Evolutionary conservation across 53 echinoderm and acorn worm species (phyloP).

Genomic region (Temnopleurus reevesii): DNA sequence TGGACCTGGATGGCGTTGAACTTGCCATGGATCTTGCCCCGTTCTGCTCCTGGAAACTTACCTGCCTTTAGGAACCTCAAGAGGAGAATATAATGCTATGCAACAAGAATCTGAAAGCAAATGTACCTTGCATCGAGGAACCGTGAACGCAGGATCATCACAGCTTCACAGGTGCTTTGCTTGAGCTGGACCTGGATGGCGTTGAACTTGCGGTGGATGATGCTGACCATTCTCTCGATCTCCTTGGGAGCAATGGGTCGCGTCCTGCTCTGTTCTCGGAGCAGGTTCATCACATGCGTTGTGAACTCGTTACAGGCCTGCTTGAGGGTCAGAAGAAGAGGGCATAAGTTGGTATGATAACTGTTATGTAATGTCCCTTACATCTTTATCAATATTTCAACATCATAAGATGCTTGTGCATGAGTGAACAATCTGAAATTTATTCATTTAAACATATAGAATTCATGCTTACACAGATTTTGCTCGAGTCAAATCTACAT

Average conservation of each 20-base stretch:
- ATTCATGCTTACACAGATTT: no score
- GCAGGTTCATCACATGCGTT: slow-evolving; percentile 99
- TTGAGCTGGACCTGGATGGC: slow-evolving; percentile 99
- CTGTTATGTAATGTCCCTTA: background rate
- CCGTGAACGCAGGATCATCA: slow-evolving; percentile 97
- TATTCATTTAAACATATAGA: no score
- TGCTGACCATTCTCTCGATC: slow-evolving; percentile 99
- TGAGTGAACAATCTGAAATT: no score
- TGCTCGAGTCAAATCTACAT: no score
- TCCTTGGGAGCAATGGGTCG: slow-evolving; percentile 99
- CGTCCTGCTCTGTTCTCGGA: slow-evolving; percentile 99
- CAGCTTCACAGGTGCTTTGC: slow-evolving; percentile 99
- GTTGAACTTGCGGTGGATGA: slow-evolving; percentile 99
- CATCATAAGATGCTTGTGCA: no score
- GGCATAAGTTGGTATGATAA: slow-evolving; percentile 46
- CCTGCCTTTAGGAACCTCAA: no score
- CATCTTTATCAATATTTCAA: no score
- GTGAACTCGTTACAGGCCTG: slow-evolving; percentile 99
- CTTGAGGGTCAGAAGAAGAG: slow-evolving; percentile 59
- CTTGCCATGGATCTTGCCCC: no score
- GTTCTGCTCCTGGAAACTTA: no score
- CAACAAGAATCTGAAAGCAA: no score
- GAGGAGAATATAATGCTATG: no score
- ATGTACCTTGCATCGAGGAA: slow-evolving; percentile 99
- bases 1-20: no score